Conservation (phyloP, 2,797 vertebrate species). For the Aeoliscus strigatus region DNA sequence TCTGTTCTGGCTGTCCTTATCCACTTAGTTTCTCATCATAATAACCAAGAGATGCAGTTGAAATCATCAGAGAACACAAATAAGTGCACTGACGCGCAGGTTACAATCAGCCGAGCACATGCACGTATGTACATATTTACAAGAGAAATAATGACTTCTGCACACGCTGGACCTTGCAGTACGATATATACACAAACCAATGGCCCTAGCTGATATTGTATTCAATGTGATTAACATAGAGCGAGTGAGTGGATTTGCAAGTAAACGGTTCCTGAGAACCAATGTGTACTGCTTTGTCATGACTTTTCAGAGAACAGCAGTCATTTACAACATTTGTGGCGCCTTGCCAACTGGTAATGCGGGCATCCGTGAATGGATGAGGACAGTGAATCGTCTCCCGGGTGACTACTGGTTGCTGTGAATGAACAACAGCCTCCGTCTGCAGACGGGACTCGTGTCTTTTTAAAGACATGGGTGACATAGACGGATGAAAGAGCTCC, state of each 20-base stretch:
- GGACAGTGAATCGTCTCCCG: slow-evolving; percentile 18
- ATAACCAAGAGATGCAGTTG: too few species aligned
- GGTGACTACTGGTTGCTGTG: slow-evolving; percentile 11
- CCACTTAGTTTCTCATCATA: too few species aligned
- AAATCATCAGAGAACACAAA: too few species aligned
- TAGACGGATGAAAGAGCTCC: slow-evolving; percentile 28
- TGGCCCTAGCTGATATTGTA: too few species aligned
- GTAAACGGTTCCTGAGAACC: neutral
- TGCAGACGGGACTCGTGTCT: slow-evolving; percentile 7
- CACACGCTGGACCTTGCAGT: too few species aligned
- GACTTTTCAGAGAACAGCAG: slow-evolving; percentile 25
- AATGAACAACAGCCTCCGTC: slow-evolving; percentile 8
- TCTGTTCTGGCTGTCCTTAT: too few species aligned
- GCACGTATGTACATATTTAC: too few species aligned
- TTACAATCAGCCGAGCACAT: too few species aligned
- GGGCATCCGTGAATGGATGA: slow-evolving; percentile 23
- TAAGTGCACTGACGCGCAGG: too few species aligned
- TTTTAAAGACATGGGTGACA: slow-evolving; percentile 2
- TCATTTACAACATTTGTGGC: slow-evolving; percentile 22
- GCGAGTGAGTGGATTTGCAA: slow-evolving; percentile 2
- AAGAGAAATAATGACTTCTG: too few species aligned
- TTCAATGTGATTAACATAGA: too few species aligned
- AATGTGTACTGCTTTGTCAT: slow-evolving; percentile 31
- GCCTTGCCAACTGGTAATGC: slow-evolving; percentile 34
- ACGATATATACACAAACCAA: too few species aligned